Base-by-base conservation (phyloP, 2,797 vertebrate genomes). In the Clarias pachynema region DNA sequence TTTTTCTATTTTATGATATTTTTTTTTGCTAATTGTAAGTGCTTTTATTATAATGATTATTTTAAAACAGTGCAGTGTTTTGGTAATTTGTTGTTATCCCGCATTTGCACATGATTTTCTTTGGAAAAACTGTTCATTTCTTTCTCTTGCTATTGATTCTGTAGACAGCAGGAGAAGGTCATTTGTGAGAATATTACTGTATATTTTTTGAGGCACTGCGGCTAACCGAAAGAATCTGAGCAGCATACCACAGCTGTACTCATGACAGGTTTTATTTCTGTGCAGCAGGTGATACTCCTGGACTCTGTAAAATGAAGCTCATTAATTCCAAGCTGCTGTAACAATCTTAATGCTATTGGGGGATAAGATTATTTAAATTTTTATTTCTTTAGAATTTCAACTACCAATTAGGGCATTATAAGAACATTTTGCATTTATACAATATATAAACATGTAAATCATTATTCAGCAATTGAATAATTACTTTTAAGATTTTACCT, bases 281-380 rank as follows among this genome's bases (percentile, higher is more conserved):
- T 84, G 74, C 63, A 69, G 57, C 57, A 60, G 69, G 57, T 74
- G 68, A 73, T 79, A 79, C 57, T 40, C 57, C 59, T 62, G 77
- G 34, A 79, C 77, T 79, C 20, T 60, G 57, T 34, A 59, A 79
- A 79, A 79, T 79, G 57, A 40, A 34, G 75, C 57, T 37, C 31
- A 78, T 78, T 78, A 78, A 78, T 78, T 60, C 29, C 75, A 78
- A 78, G 75, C 75, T 78, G 77, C 63, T 63, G 31, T 62, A 63
- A 77, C 77, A 40, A 34, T 62, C 40, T 20, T 44, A 79, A 79
- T 63, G 7, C 59, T 40, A 15, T 63, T 62, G 31, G 6, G 29
- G 31, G 56, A 14, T 22, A 5, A 10, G 16, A 75, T 56, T 12
- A 31, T 57, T 75, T 5, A 20, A 57, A 56, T 56, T 57, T 5